Conservation (phyloP, 2,888 invertebrate genomes). For the Cylindroiulus punctatus region DNA sequence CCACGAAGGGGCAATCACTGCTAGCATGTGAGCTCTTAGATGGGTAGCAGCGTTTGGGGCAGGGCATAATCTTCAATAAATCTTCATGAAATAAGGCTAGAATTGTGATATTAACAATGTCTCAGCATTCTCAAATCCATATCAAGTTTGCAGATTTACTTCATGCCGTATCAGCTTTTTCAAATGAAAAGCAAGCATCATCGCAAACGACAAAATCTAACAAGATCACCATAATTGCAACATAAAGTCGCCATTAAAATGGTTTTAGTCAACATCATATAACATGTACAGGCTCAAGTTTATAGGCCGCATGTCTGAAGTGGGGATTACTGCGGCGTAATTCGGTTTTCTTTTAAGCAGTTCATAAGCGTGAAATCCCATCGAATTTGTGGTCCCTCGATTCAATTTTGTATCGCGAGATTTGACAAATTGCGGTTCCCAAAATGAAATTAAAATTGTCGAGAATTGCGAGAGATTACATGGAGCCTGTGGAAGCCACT, state of each 20-base stretch:
- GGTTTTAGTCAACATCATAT: not conserved
- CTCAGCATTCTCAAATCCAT: not conserved
- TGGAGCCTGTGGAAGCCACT: not conserved
- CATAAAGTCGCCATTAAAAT: not conserved
- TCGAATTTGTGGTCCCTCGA: not conserved
- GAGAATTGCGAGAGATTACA: conserved; percentile 1
- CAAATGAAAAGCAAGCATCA: too few relatives aligned
- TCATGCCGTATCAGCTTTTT: not conserved
- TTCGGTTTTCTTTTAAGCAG: conserved; percentile 45
- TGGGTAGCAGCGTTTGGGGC: too few relatives aligned
- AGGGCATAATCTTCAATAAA: too few relatives aligned
- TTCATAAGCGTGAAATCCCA: conserved; percentile 45
- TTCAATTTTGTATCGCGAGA: conserved; percentile 19
- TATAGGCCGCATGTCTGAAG: not conserved
- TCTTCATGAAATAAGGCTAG: too few relatives aligned
- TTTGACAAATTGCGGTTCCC: conserved; percentile 26
- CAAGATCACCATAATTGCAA: too few relatives aligned
- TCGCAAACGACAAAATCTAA: too few relatives aligned
- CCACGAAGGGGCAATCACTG: too few relatives aligned
- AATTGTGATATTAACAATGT: too few relatives aligned
- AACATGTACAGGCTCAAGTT: not conserved
- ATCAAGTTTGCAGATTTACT: not conserved
- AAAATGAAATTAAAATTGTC: conserved; percentile 13
- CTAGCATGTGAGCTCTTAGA: too few relatives aligned
- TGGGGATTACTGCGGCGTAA: not conserved